Evolutionary conservation across 2,113 vertebrate species (phyloP).

Genomic region (Dicerorhinus sumatrensis): DNA sequence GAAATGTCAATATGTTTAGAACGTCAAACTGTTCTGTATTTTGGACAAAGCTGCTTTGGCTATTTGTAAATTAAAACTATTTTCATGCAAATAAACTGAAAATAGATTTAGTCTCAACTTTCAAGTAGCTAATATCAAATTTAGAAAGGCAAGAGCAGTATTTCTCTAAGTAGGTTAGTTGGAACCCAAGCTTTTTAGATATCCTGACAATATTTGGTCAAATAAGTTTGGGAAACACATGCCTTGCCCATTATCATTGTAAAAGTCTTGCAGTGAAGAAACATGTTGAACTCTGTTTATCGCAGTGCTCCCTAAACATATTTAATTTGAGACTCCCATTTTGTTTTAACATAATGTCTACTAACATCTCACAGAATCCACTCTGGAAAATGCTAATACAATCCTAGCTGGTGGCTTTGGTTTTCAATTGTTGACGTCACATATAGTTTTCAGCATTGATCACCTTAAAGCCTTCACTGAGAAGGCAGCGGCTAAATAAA

Average conservation of each 20-base stretch:
- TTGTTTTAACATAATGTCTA: background rate
- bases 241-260: background rate
- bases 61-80: conserved; percentile 29
- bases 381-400: background rate
- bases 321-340: background rate
- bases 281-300: background rate
- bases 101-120: conserved; percentile 27
- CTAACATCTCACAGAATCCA: background rate
- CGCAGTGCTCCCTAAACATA: background rate
- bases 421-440: conserved; percentile 40
- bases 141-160: background rate
- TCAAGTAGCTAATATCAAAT: background rate
- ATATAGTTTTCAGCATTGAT: background rate
- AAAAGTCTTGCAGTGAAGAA: background rate
- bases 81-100: background rate
- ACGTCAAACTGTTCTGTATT: background rate
- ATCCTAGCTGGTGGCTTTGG: background rate
- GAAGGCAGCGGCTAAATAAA: background rate
- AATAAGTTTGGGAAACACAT: background rate
- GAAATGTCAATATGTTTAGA: conserved; percentile 14
- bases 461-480: background rate
- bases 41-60: background rate
- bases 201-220: conserved; percentile 29
- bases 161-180: background rate
- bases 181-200: background rate